Evolutionary conservation across 2,888 invertebrate species (phyloP).

Genomic region (Chrysotoxum bicinctum): DNA sequence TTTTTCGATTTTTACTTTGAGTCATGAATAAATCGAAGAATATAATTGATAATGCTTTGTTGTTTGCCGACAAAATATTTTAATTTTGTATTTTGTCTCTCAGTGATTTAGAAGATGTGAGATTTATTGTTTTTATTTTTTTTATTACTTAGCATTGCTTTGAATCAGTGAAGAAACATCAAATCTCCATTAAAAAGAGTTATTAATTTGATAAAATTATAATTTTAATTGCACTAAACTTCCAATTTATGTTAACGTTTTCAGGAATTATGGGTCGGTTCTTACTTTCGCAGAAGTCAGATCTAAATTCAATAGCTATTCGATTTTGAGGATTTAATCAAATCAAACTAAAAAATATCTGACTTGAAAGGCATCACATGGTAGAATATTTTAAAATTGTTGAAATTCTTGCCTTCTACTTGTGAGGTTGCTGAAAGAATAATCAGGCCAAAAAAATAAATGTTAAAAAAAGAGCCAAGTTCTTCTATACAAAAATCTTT

Average conservation of each 20-base stretch:
- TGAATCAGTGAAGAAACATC: not conserved
- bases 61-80: slow-evolving; percentile 38
- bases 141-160: not conserved
- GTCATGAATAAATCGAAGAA: slow-evolving; percentile 57
- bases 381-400: too few species aligned
- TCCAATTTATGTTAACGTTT: not conserved
- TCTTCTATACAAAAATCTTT: too few species aligned
- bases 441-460: too few species aligned
- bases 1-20: slow-evolving; percentile 9
- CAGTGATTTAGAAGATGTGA: not conserved
- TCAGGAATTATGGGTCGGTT: not conserved
- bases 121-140: not conserved
- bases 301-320: too few species aligned
- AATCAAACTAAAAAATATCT: too few species aligned
- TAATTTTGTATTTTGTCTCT: not conserved
- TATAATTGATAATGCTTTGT: slow-evolving; percentile 60
- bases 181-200: not conserved
- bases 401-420: too few species aligned
- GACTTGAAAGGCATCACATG: too few species aligned
- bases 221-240: not conserved
- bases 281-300: too few species aligned
- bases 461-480: too few species aligned
- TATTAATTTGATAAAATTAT: not conserved
- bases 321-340: too few species aligned
- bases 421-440: too few species aligned